phyloP scores from a whole-genome alignment of 2,888 invertebrate species.

The Pristionchus arcanus region DNA sequence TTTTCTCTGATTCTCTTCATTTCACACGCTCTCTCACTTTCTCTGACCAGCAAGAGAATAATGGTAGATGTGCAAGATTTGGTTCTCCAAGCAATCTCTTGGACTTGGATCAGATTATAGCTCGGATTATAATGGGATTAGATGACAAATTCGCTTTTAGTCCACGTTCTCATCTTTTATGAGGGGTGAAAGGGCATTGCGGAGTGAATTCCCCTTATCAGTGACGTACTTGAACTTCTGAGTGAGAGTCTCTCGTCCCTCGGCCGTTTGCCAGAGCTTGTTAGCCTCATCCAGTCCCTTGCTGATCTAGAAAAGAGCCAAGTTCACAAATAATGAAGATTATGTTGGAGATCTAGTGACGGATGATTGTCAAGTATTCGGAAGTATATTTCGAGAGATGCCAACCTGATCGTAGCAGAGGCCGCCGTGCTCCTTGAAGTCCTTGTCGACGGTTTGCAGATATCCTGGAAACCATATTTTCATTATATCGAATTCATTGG shows the following conservation, averaged over 20 bases:
- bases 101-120: no score
- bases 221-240: conserved; percentile 19
- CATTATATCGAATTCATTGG: no score
- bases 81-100: no score
- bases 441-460: conserved; percentile 43
- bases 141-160: no score
- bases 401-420: conserved; percentile 35
- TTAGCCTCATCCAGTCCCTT: background rate
- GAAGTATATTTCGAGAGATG: background rate
- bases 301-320: background rate
- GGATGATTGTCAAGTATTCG: background rate
- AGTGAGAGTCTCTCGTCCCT: background rate
- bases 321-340: background rate
- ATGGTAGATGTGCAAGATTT: no score
- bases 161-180: no score
- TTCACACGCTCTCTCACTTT: background rate
- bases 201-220: no score
- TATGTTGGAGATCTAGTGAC: background rate
- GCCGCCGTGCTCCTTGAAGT: conserved; percentile 7
- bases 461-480: conserved; percentile 32
- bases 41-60: no score
- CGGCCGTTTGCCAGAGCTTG: background rate
- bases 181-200: no score
- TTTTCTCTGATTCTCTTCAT: background rate
- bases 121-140: no score